Percentiles rank a stretch among this genome's conserved stretches.
Conservation (phyloP, 2,113 vertebrate species). For the Chloebia gouldiae region DNA sequence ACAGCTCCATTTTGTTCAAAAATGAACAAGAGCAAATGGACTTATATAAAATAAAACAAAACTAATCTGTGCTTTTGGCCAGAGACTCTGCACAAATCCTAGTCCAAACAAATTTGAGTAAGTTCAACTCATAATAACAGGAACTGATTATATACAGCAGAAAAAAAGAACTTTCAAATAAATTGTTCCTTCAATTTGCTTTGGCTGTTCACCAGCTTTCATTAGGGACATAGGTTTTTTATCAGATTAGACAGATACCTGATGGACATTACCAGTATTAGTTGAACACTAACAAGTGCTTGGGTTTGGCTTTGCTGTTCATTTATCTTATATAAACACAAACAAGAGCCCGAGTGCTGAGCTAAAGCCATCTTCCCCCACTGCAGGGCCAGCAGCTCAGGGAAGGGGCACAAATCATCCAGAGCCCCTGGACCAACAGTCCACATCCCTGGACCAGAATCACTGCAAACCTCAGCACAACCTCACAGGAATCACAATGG, state of each 20-base stretch:
- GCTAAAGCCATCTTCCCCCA: background rate
- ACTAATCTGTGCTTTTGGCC: constrained; percentile 40
- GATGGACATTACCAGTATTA: background rate
- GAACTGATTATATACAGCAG: background rate
- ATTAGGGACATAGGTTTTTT: background rate
- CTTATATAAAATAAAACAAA: constrained; percentile 39
- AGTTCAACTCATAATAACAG: background rate
- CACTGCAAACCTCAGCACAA: background rate
- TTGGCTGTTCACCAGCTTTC: background rate
- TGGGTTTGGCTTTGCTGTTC: background rate
- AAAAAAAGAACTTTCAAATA: background rate
- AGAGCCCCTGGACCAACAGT: fast-evolving
- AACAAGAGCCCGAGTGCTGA: background rate
- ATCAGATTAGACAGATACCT: background rate
- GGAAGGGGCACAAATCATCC: background rate
- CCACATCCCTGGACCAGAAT: fast-evolving
- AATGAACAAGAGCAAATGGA: constrained; percentile 38
- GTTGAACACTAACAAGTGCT: background rate
- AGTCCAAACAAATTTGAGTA: background rate
- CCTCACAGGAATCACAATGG: background rate
- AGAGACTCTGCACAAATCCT: background rate
- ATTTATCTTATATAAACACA: background rate
- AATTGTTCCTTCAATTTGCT: background rate
- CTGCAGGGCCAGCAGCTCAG: background rate
- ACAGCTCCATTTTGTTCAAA: constrained; percentile 18